Conservation (phyloP, 1,140 invertebrate species). For the Meloidogyne hapla region DNA sequence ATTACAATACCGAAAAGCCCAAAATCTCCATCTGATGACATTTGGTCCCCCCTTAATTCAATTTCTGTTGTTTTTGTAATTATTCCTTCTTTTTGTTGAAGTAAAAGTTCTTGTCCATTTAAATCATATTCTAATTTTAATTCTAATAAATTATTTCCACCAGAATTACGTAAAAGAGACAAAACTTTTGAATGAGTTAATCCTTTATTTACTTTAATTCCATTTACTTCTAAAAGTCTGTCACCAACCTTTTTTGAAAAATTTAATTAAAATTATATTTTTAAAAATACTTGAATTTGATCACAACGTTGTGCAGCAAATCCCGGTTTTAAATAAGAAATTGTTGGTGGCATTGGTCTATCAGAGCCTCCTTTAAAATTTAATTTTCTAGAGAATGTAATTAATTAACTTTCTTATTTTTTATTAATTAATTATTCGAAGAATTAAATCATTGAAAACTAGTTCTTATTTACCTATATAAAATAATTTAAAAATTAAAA, state of each 20-base stretch:
- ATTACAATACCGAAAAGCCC: constrained; percentile 31
- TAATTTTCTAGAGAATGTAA: too few relatives aligned
- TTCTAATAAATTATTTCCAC: constrained; percentile 70
- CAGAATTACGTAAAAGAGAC: constrained; percentile 75
- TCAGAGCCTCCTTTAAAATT: constrained; percentile 69
- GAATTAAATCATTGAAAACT: too few relatives aligned
- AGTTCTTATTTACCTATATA: not conserved
- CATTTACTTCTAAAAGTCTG: constrained; percentile 77
- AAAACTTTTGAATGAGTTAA: constrained; percentile 78
- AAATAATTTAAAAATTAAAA: too few relatives aligned
- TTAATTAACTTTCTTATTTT: too few relatives aligned
- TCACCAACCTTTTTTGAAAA: constrained; percentile 74
- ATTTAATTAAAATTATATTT: constrained; percentile 26
- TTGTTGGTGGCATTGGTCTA: constrained; percentile 68
- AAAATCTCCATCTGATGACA: not conserved
- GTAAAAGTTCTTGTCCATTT: constrained; percentile 5
- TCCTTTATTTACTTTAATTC: constrained; percentile 73
- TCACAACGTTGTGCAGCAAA: constrained; percentile 68
- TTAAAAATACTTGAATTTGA: constrained; percentile 66
- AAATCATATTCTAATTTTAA: constrained; percentile 80
- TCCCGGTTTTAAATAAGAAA: constrained; percentile 70
- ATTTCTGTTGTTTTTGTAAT: constrained; percentile 68
- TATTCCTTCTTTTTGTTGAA: constrained; percentile 58
- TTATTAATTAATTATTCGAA: too few relatives aligned
- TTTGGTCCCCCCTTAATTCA: constrained; percentile 12